Conservation (phyloP, 2,888 invertebrate species). For the Unio delphinus region DNA sequence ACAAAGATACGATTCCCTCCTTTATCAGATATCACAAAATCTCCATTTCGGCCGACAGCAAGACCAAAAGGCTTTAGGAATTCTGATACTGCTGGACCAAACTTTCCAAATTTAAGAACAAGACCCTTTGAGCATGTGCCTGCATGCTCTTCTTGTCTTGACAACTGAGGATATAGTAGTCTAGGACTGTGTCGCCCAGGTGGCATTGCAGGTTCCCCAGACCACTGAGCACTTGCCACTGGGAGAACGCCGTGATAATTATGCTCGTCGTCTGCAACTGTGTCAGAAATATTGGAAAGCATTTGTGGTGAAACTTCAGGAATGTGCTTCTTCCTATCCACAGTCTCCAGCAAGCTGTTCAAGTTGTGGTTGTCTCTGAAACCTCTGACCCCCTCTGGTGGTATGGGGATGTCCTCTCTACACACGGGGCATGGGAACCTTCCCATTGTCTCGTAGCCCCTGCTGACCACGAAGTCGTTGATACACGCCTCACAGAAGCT, state of each 20-base stretch:
- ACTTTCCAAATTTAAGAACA: conserved; percentile 52
- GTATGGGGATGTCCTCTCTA: conserved; percentile 43
- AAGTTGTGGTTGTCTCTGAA: conserved; percentile 56
- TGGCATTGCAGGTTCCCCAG: conserved; percentile 6
- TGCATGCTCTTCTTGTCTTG: conserved; percentile 1
- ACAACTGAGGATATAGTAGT: conserved; percentile 32
- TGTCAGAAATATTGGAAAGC: not conserved
- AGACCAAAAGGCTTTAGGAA: conserved; percentile 60
- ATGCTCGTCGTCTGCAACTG: conserved; percentile 3
- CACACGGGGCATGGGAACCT: conserved; percentile 63
- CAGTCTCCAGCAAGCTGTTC: conserved; percentile 55
- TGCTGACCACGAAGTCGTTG: conserved; percentile 44
- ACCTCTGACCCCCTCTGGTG: conserved; percentile 43
- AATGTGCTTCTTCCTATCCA: conserved; percentile 26
- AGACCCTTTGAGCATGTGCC: conserved; percentile 43
- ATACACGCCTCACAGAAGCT: conserved; percentile 64
- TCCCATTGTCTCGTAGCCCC: conserved; percentile 35
- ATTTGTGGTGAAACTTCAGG: conserved; percentile 22
- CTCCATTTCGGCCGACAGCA: conserved; percentile 50
- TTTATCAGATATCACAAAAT: conserved; percentile 57
- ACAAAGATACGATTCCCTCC: conserved; percentile 58
- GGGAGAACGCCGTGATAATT: conserved; percentile 1
- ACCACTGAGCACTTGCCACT: not conserved
- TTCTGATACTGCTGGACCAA: conserved; percentile 47
- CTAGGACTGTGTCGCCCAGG: not conserved